These are phyloP conservation scores for Mus musculus DNA, from an alignment of 2,113 vertebrate genomes.

Conservation along the genomic window GRCm39 chr11:16228001-16228500, in stretches of 20 bases:
- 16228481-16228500: neutral
- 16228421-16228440: neutral
- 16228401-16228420: neutral
- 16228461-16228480: neutral
- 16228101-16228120: too few species aligned
- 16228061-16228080: neutral
- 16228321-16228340: neutral
- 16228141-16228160: neutral
- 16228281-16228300: rapidly evolving
- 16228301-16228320: rapidly evolving
- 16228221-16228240: neutral
- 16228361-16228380: neutral
- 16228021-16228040: neutral
- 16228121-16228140: neutral
- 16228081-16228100: neutral
- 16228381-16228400: neutral
- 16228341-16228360: rapidly evolving
- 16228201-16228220: neutral
- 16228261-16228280: rapidly evolving
- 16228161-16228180: neutral
- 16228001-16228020: neutral
- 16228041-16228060: neutral
- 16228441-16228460: neutral
- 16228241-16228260: neutral
- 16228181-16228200: neutral